Percentiles rank a stretch among this genome's conserved stretches.
phyloP scores from a whole-genome alignment of 2,888 invertebrate species.

The Ceraclea dissimilis region DNA sequence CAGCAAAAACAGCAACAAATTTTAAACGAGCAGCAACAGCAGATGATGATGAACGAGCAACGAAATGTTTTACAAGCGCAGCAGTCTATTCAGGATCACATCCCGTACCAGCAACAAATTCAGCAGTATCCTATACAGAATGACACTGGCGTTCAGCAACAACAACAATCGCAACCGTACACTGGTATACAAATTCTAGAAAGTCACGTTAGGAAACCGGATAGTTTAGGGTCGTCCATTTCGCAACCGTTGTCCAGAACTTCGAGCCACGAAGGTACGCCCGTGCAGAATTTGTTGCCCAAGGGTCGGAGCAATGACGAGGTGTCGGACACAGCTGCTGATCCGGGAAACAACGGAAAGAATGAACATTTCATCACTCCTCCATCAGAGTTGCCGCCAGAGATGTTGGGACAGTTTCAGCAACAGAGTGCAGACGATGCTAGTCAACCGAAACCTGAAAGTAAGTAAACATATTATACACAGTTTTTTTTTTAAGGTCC shows the following conservation, averaged over 20 bases:
- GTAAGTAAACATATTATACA: constrained; percentile 1
- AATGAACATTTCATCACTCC: constrained; percentile 45
- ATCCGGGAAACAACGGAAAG: background rate
- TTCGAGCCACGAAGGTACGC: constrained; percentile 48
- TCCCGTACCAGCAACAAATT: constrained; percentile 1
- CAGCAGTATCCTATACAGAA: constrained; percentile 2
- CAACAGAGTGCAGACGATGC: background rate
- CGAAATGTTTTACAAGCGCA: constrained; percentile 22
- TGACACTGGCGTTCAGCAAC: constrained; percentile 12
- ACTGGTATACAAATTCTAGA: background rate
- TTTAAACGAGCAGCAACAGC: constrained; percentile 31
- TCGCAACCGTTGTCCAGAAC: constrained; percentile 43
- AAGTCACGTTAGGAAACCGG: constrained; percentile 16
- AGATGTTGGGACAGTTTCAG: constrained; percentile 25
- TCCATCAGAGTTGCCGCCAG: constrained; percentile 40
- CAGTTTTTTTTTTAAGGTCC: background rate
- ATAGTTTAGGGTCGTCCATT: constrained; percentile 23
- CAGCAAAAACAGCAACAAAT: constrained; percentile 29
- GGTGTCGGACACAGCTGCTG: constrained; percentile 9
- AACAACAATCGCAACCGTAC: constrained; percentile 1
- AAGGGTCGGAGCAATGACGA: constrained; percentile 11
- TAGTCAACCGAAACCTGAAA: constrained; percentile 10
- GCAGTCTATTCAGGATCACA: constrained; percentile 27
- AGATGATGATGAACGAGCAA: constrained; percentile 9
- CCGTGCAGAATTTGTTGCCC: constrained; percentile 34